Base-by-base conservation (phyloP, 2,113 vertebrate species). In the Caracal caracal region DNA sequence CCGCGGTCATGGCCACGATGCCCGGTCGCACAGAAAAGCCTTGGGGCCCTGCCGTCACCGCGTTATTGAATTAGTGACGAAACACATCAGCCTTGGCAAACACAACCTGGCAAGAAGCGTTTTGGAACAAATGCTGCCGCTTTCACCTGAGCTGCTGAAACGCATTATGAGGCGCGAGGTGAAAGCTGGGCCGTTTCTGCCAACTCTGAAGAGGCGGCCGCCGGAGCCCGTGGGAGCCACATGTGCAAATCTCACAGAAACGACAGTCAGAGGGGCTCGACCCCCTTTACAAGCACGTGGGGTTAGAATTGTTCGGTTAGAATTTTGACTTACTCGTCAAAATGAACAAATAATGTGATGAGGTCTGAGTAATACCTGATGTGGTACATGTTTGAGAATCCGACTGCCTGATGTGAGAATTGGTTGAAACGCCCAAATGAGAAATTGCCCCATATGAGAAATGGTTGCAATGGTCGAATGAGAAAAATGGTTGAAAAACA, bases 131-230 rank as follows among this genome's bases (percentile, higher is more conserved):
- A 95, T 24, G 79, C 82, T 81, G 20, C 68, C 88, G 59, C 95
- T 97, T 97, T 97, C 95, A 88, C 96, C 87, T 4, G 75, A 96
- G 56, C 80, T 24, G 85, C 65, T 16, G 92, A 68, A 96, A 95
- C 90, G 70, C 95, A 81, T 70, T 30, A 26, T 2, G 78, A 91
- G 61, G 83, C 20, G 24, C 76, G 51, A 79, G 95, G 92, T 79
- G 97, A 97, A 97, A 96, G 97, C 88, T 95, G 98, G 98, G 97
- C 96, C 96, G 59, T 56, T 22, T 63, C 82, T 12, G 61, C 2
- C 3, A 76, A 66, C 26, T 19, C 78, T 5, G 22, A 87, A 40
- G 65, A 30, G 70, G 79, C 70, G 61, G 65, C 61, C 19, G 68
- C 75, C 78, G 75, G n/a, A 66, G 49, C 6, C 1, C 37, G 65